Conservation (phyloP, 2,797 vertebrate species). For the Characodon lateralis region DNA sequence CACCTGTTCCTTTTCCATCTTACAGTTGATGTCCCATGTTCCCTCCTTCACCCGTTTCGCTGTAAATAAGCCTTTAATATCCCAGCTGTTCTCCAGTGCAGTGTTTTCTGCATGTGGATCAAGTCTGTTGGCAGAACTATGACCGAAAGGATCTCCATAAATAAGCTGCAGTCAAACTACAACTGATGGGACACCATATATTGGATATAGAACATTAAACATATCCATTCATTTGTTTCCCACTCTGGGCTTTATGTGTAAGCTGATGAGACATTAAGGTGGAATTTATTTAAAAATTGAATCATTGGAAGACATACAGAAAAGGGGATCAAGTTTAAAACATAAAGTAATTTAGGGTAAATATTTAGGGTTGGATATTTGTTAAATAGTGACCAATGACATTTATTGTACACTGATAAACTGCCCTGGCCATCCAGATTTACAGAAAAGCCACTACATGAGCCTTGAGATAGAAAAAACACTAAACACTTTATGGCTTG, state of each 20-base stretch:
- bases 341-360: background rate
- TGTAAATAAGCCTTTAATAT: no score
- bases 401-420: background rate
- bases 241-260: background rate
- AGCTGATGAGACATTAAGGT: background rate
- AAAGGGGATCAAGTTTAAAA: background rate
- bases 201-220: slow-evolving; percentile 2
- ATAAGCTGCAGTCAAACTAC: slow-evolving; percentile 3
- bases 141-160: background rate
- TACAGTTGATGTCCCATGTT: no score
- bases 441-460: background rate
- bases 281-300: background rate
- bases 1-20: no score
- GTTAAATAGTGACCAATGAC: background rate
- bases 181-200: background rate
- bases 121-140: no score
- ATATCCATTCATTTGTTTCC: background rate
- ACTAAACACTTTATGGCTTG: background rate
- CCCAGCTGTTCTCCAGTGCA: no score
- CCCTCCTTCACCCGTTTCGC: no score
- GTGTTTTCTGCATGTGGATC: no score
- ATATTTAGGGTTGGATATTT: background rate
- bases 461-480: background rate
- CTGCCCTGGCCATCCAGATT: background rate
- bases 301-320: background rate